These are phyloP conservation scores for Hypothenemus hampei DNA, from an alignment of 1,140 invertebrate species.

Conservation along the genomic window DNA sequence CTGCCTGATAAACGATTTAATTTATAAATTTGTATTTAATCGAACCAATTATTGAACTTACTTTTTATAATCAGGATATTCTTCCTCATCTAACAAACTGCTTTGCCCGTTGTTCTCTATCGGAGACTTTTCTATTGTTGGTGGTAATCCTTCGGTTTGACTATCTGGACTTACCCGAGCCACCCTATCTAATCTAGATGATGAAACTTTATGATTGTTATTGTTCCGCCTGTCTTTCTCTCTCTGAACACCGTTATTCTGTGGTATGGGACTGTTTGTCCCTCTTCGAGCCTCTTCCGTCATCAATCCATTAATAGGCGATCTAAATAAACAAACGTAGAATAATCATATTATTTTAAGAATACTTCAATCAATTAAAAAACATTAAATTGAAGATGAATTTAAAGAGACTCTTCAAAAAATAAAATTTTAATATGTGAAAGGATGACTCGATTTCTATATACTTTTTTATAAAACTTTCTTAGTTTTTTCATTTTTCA, in stretches of 20 bases:
- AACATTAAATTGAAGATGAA: too few species aligned
- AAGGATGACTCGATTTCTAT: too few species aligned
- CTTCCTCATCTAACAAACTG: constrained; percentile 23
- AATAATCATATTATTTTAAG: too few species aligned
- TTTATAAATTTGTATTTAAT: neutral
- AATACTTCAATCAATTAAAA: too few species aligned
- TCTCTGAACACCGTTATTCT: constrained; percentile 15
- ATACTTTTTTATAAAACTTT: too few species aligned
- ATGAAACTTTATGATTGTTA: constrained; percentile 19
- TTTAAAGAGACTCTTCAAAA: too few species aligned
- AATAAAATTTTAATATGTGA: too few species aligned
- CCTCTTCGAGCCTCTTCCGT: constrained; percentile 15
- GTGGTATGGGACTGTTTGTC: constrained; percentile 12
- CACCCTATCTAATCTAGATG: constrained; percentile 33
- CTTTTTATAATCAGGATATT: constrained; percentile 53
- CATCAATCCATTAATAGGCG: constrained; percentile 11
- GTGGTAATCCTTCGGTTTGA: constrained; percentile 37
- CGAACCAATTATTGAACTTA: constrained; percentile 42
- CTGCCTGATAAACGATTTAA: constrained; percentile 54
- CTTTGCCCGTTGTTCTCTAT: constrained; percentile 15
- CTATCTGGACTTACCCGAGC: constrained; percentile 43
- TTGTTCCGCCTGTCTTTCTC: constrained; percentile 23
- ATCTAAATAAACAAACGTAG: too few species aligned
- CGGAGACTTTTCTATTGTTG: constrained; percentile 19
- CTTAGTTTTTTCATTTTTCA: too few species aligned